Evolutionary conservation across 1,140 invertebrate genomes (phyloP), one percentile per base, ranked within the genome.

Genomic region (Bicyclus anynana): DNA sequence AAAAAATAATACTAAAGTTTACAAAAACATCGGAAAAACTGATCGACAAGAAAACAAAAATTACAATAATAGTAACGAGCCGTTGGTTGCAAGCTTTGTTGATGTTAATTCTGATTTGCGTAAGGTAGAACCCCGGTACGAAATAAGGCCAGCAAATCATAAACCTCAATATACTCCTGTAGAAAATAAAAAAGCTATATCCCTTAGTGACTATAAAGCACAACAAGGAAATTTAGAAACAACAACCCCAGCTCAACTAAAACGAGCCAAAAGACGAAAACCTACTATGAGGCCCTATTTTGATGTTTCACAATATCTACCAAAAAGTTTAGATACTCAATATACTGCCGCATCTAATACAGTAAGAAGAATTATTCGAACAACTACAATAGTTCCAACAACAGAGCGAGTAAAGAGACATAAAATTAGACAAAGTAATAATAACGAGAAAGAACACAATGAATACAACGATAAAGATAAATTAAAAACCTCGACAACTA

Each of bases 11-110:
- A 47, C 46, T 53, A 74, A 75, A 51, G 40, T 61, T 12, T 89
- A 89, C 48, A 83, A 84, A 71, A 80, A 88, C 59, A 87, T 89
- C 37, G 77, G 77, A 3, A 80, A 68, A 72, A 76, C 72, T 58
- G 80, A 84, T 13, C 74, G 80, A 60, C 67, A 69, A 68, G 64
- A 53, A 33, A n/a, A 49, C 18, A 4, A n/a, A 29, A 62, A 54
- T 53, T 56, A n/a, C n/a, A n/a, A 55, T 17, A 59, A 59, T 12
- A 40, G 46, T 40, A 70, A 65, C 53, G 64, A 65, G 44, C 33
- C 53, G n/a, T 55, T 48, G 37, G 53, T 68, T 40, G n/a, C 62
- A 21, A 72, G 52, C 35, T 75, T 85, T 67, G 52, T 84, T 27
- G 76, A 88, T 68, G 72, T 81, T 0, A 86, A 67, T 57, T 29